These are phyloP conservation scores for Spatula clypeata DNA, from an alignment of 2,797 vertebrate genomes.

Conservation along the genomic window DNA sequence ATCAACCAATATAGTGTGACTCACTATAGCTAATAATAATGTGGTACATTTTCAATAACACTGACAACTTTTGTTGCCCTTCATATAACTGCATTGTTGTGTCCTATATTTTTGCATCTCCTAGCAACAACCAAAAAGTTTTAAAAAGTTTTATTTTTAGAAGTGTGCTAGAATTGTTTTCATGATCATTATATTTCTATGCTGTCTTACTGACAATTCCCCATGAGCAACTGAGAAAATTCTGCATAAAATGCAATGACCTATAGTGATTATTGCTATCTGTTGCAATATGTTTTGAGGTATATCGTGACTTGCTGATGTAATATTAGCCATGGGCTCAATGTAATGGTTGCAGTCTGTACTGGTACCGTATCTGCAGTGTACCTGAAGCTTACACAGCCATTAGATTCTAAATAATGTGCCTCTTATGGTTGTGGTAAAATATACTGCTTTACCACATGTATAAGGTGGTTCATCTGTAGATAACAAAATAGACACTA, in stretches of 20 bases:
- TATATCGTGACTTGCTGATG: neutral
- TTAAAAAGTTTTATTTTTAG: conserved; percentile 54
- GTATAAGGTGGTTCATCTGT: neutral
- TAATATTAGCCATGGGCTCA: neutral
- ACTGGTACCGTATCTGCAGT: neutral
- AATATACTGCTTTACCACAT: neutral
- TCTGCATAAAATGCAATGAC: neutral
- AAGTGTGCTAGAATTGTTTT: conserved; percentile 30
- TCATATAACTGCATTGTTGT: conserved; percentile 22
- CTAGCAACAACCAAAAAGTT: conserved; percentile 20
- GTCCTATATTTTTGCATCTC: conserved; percentile 34
- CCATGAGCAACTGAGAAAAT: neutral
- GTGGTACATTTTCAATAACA: neutral
- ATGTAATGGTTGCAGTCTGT: neutral
- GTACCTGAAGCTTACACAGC: neutral
- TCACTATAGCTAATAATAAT: neutral
- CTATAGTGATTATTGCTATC: neutral
- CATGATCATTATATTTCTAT: neutral
- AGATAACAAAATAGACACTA: neutral
- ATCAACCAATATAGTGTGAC: neutral
- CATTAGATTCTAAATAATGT: neutral
- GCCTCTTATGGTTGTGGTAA: neutral
- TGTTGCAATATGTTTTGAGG: neutral
- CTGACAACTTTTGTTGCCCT: neutral
- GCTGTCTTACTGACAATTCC: neutral